phyloP scores from a whole-genome alignment of 1,140 invertebrate genomes.

The Trissolcus basalis region DNA sequence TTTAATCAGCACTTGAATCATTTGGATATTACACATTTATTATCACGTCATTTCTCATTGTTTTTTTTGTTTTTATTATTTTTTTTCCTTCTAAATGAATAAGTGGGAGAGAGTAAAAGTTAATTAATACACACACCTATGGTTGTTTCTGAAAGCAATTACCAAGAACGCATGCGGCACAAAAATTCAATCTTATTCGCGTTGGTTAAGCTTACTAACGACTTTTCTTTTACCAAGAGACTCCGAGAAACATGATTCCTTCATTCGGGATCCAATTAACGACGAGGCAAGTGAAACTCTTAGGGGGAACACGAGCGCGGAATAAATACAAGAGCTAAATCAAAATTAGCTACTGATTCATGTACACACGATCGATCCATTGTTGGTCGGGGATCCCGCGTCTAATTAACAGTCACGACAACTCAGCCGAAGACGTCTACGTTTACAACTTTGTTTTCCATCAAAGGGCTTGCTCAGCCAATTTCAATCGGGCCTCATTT shows the following conservation, averaged over 20 bases:
- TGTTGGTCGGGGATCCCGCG: constrained; percentile 25
- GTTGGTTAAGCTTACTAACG: constrained; percentile 55
- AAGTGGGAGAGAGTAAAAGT: no score
- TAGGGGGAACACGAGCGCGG: constrained; percentile 49
- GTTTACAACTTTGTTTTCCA: constrained; percentile 11
- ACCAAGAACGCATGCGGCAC: constrained; percentile 18
- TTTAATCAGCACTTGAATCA: no score
- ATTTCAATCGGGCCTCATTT: constrained; percentile 74
- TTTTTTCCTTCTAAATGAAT: no score
- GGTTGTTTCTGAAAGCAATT: constrained; percentile 39
- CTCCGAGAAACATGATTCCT: constrained; percentile 58
- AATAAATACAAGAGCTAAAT: constrained; percentile 63
- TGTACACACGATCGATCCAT: constrained; percentile 53
- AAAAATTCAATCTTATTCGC: constrained; percentile 56
- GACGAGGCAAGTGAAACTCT: constrained; percentile 65
- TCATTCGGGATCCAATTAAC: constrained; percentile 72
- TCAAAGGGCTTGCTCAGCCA: constrained; percentile 4
- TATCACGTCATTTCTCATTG: no score
- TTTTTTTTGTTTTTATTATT: no score
- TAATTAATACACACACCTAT: background rate
- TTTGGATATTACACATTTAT: no score
- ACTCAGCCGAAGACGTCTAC: constrained; percentile 27
- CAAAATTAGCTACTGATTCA: constrained; percentile 68
- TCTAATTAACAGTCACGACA: constrained; percentile 48
- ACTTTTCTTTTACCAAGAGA: constrained; percentile 54